Base-by-base conservation (phyloP, 2,113 vertebrate species). In the Cricetomys ansorgei region DNA sequence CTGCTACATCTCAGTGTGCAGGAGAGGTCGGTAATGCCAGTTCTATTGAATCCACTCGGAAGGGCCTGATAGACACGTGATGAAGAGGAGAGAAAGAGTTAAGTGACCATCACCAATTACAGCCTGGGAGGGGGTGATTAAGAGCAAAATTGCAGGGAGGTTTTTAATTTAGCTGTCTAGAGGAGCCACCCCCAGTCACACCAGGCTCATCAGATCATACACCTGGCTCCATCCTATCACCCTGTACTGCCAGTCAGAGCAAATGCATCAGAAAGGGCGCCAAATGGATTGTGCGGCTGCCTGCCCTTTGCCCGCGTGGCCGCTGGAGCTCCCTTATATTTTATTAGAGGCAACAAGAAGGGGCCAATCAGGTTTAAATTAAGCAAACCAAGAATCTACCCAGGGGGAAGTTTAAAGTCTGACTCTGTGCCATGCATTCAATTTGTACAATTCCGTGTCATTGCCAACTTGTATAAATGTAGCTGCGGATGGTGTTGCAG, bases 121-220 rank as follows among this genome's bases (percentile, higher is more conserved):
- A 97, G 98, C 98, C 97, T 98, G 89, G 93, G 98, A 98, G 98
- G 98, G 98, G 98, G 98, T 99, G 98, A 99, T 99, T 99, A 99
- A 98, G 98, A 97, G 95, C 96, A 85, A 98, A 98, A 99, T 99
- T 98, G 98, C 98, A 98, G 98, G 98, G 98, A 99, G 98, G 98
- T 98, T 99, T 98, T 98, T 98, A 99, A 99, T 99, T 99, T 99
- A 98, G 98, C 97, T 50, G 95, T 98, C 97, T 96, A 94, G 94
- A 97, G 97, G 96, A 98, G 97, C 97, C 92, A 76, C 95, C 98
- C 98, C 97, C 94, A 97, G 96, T 97, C 97, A 98, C 97, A 97
- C 94, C 95, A 92, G 62, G 96, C 98, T 98, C 98, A 99, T 99
- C 98, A 99, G 98, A 98, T 99, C 98, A 99, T 97, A 94, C 95